Evolutionary conservation across 2,113 vertebrate genomes (phyloP).

Genomic region (Carlito syrichta): DNA sequence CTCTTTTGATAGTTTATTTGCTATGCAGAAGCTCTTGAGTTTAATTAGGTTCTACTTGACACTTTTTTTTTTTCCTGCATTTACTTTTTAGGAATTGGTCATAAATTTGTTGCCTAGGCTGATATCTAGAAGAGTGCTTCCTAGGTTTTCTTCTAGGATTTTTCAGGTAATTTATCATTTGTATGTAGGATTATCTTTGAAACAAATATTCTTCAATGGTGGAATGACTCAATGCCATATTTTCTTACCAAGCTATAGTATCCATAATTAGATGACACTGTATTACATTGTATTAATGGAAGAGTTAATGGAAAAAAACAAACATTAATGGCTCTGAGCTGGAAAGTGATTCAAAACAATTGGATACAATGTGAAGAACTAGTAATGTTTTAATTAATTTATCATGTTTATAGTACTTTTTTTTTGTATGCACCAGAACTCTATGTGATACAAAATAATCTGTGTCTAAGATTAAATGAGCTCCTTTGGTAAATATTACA

Average conservation of each 20-base stretch:
- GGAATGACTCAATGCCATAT: neutral
- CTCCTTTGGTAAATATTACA: neutral
- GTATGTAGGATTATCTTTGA: neutral
- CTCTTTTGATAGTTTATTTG: too few relatives aligned
- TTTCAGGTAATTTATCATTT: neutral
- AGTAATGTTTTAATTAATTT: slow-evolving; percentile 7
- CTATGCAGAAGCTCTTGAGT: too few relatives aligned
- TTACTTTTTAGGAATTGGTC: too few relatives aligned
- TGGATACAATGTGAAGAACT: neutral
- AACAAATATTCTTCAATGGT: neutral
- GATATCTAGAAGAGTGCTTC: too few relatives aligned
- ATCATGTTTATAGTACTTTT: neutral
- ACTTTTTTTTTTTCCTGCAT: too few relatives aligned
- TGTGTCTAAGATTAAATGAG: neutral
- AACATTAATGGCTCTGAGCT: neutral
- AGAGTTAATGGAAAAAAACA: neutral
- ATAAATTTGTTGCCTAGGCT: too few relatives aligned
- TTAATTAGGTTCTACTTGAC: too few relatives aligned
- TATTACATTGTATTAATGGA: neutral
- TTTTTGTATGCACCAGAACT: neutral
- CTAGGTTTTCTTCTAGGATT: too few relatives aligned
- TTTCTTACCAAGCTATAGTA: neutral
- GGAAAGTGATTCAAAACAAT: neutral
- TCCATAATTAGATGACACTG: neutral
- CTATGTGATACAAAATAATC: neutral